These are phyloP conservation scores for Cynopterus sphinx DNA, from an alignment of 2,797 vertebrate species.

Conservation along the genomic window DNA sequence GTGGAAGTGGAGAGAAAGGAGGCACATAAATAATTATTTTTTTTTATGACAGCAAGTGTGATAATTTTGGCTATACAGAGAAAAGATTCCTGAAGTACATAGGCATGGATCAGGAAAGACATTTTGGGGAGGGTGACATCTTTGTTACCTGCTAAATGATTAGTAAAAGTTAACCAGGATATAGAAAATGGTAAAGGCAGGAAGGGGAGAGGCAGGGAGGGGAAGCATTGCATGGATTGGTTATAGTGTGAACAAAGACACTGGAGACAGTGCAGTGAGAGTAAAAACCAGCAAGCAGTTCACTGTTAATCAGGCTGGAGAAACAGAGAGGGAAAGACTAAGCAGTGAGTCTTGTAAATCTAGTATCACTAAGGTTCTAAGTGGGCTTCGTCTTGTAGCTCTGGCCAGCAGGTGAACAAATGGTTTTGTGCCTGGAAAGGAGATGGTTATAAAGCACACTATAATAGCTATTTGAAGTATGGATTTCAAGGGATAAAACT, in stretches of 20 bases:
- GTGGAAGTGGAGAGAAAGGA: not conserved
- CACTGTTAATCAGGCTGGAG: not conserved
- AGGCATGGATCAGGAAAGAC: not conserved
- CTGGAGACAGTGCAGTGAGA: not conserved
- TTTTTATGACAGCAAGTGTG: not conserved
- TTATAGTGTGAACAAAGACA: not conserved
- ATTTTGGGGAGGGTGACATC: not conserved
- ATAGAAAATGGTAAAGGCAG: not conserved
- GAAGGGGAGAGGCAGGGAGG: not conserved
- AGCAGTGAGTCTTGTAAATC: not conserved
- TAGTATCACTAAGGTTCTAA: accelerated
- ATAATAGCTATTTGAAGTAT: not conserved
- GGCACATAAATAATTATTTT: not conserved
- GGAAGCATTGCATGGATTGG: not conserved
- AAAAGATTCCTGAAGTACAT: not conserved
- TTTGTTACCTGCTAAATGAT: not conserved
- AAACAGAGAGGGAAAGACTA: not conserved
- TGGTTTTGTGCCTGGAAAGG: not conserved
- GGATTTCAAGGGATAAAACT: not conserved
- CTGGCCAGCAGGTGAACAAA: not conserved
- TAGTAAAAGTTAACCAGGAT: not conserved
- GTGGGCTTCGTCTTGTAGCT: not conserved
- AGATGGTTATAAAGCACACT: not conserved
- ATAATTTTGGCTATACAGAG: not conserved
- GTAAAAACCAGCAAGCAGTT: not conserved